A percentile compares a stretch with the other conserved stretches of the same genome.
Evolutionary conservation across 1,140 invertebrate genomes (phyloP).

Genomic region (Polyergus mexicanus): DNA sequence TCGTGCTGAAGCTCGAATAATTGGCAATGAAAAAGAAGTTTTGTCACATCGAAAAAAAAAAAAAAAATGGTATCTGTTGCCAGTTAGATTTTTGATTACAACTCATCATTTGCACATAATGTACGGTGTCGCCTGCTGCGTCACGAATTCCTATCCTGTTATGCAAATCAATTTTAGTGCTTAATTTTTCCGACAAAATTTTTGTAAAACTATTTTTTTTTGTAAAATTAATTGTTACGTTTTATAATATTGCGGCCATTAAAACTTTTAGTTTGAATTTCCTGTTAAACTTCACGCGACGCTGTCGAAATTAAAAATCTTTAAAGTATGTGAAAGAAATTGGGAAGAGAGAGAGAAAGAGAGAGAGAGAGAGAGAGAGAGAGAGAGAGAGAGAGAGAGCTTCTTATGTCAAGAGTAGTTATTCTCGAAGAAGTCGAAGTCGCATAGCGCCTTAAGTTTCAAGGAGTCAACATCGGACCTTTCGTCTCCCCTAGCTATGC

Average conservation of each 20-base stretch:
- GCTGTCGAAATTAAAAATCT: slow-evolving; percentile 54
- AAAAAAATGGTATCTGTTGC: slow-evolving; percentile 38
- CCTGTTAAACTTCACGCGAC: not conserved
- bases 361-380: no score
- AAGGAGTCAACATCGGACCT: slow-evolving; percentile 46
- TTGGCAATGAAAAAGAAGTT: slow-evolving; percentile 53
- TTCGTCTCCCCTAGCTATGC: not conserved
- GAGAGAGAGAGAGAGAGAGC: slow-evolving; percentile 31
- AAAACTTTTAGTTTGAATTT: not conserved
- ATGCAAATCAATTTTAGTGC: slow-evolving; percentile 29
- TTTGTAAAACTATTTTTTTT: not conserved
- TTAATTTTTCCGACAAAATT: slow-evolving; percentile 29
- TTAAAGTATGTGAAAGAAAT: slow-evolving; percentile 31
- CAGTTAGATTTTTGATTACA: slow-evolving; percentile 65
- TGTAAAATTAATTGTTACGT: not conserved
- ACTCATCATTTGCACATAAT: slow-evolving; percentile 20
- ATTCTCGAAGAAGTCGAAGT: slow-evolving; percentile 43
- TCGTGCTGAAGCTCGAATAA: slow-evolving; percentile 47
- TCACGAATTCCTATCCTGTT: slow-evolving; percentile 17
- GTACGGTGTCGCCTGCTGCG: not conserved
- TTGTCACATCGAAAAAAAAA: slow-evolving; percentile 39
- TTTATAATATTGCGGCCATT: slow-evolving; percentile 5
- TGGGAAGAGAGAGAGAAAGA: slow-evolving; percentile 28
- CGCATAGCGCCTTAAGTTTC: slow-evolving; percentile 48
- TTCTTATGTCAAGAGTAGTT: slow-evolving; percentile 60